Evolutionary conservation across 2,888 invertebrate species (phyloP).

Genomic region (Phania funesta): DNA sequence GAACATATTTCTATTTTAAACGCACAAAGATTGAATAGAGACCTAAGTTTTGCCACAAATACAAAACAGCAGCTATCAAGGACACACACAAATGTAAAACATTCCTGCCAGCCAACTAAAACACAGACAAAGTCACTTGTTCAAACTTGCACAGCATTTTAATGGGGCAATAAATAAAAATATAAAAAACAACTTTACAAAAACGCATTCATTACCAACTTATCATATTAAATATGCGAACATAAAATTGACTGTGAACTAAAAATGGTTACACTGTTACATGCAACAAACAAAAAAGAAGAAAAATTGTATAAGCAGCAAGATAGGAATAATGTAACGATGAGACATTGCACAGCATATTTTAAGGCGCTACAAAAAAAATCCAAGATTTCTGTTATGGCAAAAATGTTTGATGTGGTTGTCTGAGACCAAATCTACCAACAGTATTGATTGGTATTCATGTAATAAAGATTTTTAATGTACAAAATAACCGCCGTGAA

Average conservation of each 20-base stretch:
- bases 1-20: neutral
- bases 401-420: too few species aligned
- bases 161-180: slow-evolving; percentile 53
- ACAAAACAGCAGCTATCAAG: slow-evolving; percentile 8
- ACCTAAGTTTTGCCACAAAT: slow-evolving; percentile 7
- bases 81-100: slow-evolving; percentile 6
- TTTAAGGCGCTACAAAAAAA: neutral
- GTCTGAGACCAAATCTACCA: too few species aligned
- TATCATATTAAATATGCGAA: slow-evolving; percentile 37
- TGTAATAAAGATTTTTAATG: too few species aligned
- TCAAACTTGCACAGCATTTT: slow-evolving; percentile 29
- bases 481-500: too few species aligned
- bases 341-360: too few species aligned
- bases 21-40: neutral
- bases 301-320: neutral
- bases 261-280: neutral
- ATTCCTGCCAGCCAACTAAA: slow-evolving; percentile 6
- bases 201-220: slow-evolving; percentile 41
- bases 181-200: neutral
- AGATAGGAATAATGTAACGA: too few species aligned
- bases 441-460: too few species aligned
- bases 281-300: neutral
- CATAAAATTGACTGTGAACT: slow-evolving; percentile 28
- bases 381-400: too few species aligned
- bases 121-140: slow-evolving; percentile 30